Conservation (phyloP, 53 echinoderm and acorn worm genomes). For the Astropecten irregularis region DNA sequence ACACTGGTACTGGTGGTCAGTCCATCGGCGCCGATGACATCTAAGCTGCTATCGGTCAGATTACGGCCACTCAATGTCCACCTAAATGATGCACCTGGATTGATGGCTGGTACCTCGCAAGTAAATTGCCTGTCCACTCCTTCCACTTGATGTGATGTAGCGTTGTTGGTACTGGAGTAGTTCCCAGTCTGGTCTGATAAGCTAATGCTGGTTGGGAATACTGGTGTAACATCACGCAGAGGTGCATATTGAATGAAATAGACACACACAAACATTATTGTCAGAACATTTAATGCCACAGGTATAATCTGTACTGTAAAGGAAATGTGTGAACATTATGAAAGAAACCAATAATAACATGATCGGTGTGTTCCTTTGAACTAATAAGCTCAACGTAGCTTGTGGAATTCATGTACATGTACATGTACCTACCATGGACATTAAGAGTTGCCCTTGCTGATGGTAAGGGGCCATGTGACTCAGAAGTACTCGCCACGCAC, state of each 20-base stretch:
- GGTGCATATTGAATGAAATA: neutral
- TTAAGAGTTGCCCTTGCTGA: neutral
- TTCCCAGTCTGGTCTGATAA: neutral
- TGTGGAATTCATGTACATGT: no score
- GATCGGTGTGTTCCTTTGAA: no score
- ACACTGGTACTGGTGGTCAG: neutral
- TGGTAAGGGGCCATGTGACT: neutral
- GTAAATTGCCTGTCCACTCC: neutral
- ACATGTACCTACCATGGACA: neutral
- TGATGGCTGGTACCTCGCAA: constrained; percentile 3
- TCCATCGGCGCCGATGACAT: neutral
- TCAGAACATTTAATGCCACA: no score
- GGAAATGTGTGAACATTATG: no score
- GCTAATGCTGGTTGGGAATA: neutral
- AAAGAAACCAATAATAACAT: no score
- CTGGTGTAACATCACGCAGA: no score
- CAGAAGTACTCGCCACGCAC: neutral
- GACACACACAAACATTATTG: no score
- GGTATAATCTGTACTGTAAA: no score
- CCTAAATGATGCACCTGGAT: constrained; percentile 8
- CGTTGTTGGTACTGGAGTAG: neutral
- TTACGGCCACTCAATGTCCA: neutral
- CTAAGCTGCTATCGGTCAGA: neutral
- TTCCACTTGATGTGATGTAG: neutral
- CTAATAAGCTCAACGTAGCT: no score